Evolutionary conservation across 2,797 vertebrate species (phyloP).

Genomic region (Gambusia yucatana): DNA sequence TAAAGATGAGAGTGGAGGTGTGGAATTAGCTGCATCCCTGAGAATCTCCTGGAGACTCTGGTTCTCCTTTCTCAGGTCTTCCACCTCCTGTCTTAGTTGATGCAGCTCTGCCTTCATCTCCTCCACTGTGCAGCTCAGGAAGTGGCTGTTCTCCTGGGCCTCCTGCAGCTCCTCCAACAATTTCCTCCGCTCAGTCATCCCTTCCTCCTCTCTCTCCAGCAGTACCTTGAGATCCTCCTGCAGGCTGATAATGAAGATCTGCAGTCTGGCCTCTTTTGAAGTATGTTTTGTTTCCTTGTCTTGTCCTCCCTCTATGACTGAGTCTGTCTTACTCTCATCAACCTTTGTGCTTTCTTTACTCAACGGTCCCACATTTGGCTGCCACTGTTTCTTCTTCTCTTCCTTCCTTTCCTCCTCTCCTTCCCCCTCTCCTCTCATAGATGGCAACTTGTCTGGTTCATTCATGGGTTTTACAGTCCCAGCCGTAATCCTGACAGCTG

Average conservation of each 20-base stretch:
- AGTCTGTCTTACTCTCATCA: conserved; percentile 28
- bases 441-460: conserved; percentile 52
- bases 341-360: conserved; percentile 28
- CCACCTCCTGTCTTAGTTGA: conserved; percentile 73
- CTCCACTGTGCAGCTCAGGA: conserved; percentile 78
- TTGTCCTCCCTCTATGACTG: conserved; percentile 18
- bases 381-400: conserved; percentile 49
- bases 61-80: conserved; percentile 79
- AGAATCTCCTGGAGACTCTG: conserved; percentile 63
- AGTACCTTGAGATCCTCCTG: conserved; percentile 79
- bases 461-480: conserved; percentile 49
- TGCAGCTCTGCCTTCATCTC: conserved; percentile 72
- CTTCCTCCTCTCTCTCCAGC: conserved; percentile 72
- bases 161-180: conserved; percentile 73
- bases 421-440: conserved; percentile 59
- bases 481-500: conserved; percentile 60
- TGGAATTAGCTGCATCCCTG: conserved; percentile 38
- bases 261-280: conserved; percentile 64
- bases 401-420: conserved; percentile 63
- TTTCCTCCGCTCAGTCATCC: conserved; percentile 62
- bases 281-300: conserved; percentile 26
- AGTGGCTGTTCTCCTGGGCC: conserved; percentile 72
- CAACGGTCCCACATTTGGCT: conserved; percentile 25
- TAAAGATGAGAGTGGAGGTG: conserved; percentile 21
- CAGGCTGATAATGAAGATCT: conserved; percentile 70